phyloP scores from a whole-genome alignment of 2,113 vertebrate species.

The Etheostoma cragini region DNA sequence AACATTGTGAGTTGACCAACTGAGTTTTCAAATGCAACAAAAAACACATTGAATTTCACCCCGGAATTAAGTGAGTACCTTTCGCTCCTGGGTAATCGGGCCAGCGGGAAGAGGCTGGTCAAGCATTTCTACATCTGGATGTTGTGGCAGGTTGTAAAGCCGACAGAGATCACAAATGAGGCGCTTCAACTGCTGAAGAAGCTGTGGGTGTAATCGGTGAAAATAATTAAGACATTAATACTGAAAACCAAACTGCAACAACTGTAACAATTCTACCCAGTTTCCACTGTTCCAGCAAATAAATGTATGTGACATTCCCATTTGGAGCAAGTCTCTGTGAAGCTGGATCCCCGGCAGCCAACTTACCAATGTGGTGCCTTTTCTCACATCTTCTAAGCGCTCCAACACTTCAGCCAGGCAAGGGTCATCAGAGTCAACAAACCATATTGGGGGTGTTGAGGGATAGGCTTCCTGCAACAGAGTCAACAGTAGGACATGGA shows the following conservation, averaged over 20 bases:
- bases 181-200: constrained; percentile 95
- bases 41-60: not conserved
- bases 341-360: not conserved
- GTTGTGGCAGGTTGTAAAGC: constrained; percentile 97
- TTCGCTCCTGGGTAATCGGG: constrained; percentile 85
- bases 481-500: constrained; percentile 7
- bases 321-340: not conserved
- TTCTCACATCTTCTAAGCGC: constrained; percentile 94
- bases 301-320: not conserved
- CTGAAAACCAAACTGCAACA: not conserved
- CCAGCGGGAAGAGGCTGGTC: constrained; percentile 95
- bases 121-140: constrained; percentile 97
- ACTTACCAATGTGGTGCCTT: constrained; percentile 94
- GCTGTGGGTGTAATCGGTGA: constrained; percentile 76
- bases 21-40: not conserved
- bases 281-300: not conserved
- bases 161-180: constrained; percentile 98
- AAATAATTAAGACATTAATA: not conserved
- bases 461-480: constrained; percentile 93
- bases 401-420: constrained; percentile 96
- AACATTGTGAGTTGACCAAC: not conserved
- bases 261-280: not conserved
- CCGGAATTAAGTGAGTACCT: constrained; percentile 60
- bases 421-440: constrained; percentile 99
- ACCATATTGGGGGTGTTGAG: constrained; percentile 97